These are phyloP conservation scores for Xanthia icteritia DNA, from an alignment of 2,888 invertebrate genomes.

Conservation along the genomic window DNA sequence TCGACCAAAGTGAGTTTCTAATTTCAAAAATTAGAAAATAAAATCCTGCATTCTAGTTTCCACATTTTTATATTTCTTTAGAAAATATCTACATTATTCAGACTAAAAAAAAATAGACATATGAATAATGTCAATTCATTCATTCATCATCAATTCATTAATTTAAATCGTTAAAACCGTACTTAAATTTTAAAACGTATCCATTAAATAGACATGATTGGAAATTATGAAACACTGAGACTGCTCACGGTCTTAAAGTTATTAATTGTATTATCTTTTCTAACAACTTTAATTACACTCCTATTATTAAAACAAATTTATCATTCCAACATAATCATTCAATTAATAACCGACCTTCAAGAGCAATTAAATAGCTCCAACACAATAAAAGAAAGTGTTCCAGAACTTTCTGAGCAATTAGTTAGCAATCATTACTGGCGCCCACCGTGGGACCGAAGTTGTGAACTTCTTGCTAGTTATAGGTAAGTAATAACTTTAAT, in stretches of 20 bases:
- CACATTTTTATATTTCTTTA: no score
- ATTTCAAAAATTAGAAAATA: no score
- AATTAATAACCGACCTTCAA: constrained; percentile 14
- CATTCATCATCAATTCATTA: no score
- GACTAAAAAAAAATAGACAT: no score
- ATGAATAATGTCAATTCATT: no score
- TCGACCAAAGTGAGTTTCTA: no score
- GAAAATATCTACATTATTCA: no score
- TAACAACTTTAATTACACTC: not conserved
- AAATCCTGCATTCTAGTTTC: no score
- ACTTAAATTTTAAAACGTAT: no score
- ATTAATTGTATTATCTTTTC: no score
- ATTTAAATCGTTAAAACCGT: no score
- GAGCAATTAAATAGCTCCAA: constrained; percentile 28
- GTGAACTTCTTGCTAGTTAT: not conserved
- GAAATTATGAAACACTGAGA: not conserved
- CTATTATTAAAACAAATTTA: not conserved
- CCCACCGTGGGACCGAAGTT: constrained; percentile 44
- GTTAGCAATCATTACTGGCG: constrained; percentile 45
- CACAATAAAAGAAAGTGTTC: constrained; percentile 34
- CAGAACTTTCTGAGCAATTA: constrained; percentile 31
- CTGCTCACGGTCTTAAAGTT: no score
- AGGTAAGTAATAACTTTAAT: not conserved
- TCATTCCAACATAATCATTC: constrained; percentile 1
- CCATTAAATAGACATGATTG: not conserved